A percentile compares a stretch with the other conserved stretches of the same genome.
Evolutionary conservation across 1,140 invertebrate genomes (phyloP).

Genomic region (Lepidurus apus): DNA sequence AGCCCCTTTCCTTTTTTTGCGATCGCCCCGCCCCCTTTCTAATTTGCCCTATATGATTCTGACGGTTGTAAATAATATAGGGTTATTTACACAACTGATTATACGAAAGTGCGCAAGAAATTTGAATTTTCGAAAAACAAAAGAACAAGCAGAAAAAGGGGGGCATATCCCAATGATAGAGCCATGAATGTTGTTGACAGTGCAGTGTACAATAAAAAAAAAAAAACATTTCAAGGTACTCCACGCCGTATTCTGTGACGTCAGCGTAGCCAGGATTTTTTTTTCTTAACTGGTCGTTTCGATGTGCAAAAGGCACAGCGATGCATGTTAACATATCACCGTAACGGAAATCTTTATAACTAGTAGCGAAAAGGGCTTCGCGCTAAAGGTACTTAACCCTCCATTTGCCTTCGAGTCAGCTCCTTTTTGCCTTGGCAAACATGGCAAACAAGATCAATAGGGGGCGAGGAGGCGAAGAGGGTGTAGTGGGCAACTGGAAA

Average conservation of each 20-base stretch:
- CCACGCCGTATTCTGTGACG: not conserved
- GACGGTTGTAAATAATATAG: slow-evolving; percentile 19
- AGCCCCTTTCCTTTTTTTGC: not conserved
- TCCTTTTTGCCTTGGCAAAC: slow-evolving; percentile 11
- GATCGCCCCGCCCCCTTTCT: not conserved
- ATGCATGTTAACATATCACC: not conserved
- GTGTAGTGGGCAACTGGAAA: not conserved
- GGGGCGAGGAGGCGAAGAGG: not conserved
- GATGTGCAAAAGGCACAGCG: not conserved
- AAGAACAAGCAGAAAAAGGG: not conserved
- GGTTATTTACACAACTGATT: slow-evolving; percentile 21
- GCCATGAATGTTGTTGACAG: slow-evolving; percentile 18
- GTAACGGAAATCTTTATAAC: not conserved
- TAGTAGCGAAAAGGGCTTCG: not conserved
- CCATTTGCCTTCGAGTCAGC: slow-evolving; percentile 16
- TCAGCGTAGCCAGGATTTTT: not conserved
- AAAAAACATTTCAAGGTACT: slow-evolving; percentile 15
- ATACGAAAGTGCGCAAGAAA: not conserved
- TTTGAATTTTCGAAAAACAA: not conserved
- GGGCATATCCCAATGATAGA: slow-evolving; percentile 21
- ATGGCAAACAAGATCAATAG: slow-evolving; percentile 18
- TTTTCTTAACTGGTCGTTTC: not conserved
- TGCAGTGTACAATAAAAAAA: slow-evolving; percentile 22
- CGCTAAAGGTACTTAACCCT: not conserved
- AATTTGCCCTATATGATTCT: not conserved